Evolutionary conservation across 2,113 vertebrate species (phyloP).

Genomic region (Tichodroma muraria): DNA sequence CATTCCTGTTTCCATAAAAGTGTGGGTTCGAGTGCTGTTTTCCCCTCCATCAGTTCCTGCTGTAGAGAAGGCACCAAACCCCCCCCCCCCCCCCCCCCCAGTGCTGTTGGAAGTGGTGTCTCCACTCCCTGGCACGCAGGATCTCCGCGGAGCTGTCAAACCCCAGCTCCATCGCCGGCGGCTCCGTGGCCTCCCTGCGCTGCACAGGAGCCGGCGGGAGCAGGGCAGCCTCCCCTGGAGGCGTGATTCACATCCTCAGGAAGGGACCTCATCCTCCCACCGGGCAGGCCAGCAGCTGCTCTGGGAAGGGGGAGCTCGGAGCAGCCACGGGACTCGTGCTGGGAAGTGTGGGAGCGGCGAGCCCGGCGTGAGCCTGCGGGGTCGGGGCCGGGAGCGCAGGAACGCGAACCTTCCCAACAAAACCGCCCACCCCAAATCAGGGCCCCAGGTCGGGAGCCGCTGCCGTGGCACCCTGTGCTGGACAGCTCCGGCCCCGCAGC

Average conservation of each 20-base stretch:
- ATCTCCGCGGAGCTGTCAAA: neutral
- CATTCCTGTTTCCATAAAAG: neutral
- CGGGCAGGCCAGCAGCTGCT: neutral
- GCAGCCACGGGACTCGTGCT: rapidly evolving
- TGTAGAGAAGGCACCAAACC: neutral
- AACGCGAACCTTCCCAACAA: neutral
- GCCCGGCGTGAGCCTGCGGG: rapidly evolving
- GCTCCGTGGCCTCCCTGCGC: too few species aligned
- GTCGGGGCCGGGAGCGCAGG: rapidly evolving
- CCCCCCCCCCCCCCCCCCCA: too few species aligned
- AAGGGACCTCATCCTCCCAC: conserved; percentile 20
- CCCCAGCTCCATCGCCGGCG: neutral
- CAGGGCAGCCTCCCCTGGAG: neutral
- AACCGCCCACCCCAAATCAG: too few species aligned
- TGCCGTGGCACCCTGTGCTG: too few species aligned
- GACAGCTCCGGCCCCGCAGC: neutral
- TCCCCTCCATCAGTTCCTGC: neutral
- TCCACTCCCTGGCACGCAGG: neutral
- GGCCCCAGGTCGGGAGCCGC: too few species aligned
- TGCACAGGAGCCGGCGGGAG: neutral
- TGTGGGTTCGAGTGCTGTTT: rapidly evolving
- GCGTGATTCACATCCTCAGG: conserved; percentile 42
- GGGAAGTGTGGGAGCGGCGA: neutral
- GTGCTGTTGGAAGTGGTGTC: rapidly evolving
- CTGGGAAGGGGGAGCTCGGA: neutral